phyloP scores from a whole-genome alignment of 2,888 invertebrate genomes.

The Serrognathus titanus region DNA sequence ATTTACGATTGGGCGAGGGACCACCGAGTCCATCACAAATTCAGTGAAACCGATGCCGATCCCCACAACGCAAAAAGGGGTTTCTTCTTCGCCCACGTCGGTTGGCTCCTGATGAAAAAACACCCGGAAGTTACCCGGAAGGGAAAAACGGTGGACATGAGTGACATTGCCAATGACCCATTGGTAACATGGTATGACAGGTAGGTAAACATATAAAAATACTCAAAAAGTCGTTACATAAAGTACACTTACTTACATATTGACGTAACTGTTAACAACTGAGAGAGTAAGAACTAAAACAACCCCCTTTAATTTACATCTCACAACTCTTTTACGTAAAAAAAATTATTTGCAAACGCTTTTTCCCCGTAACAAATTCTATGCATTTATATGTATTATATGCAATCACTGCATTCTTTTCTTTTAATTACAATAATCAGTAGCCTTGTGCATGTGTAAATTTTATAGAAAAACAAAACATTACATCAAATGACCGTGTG shows the following conservation, averaged over 20 bases:
- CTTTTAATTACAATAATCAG: background rate
- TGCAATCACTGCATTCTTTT: background rate
- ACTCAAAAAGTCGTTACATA: background rate
- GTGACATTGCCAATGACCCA: conserved; percentile 74
- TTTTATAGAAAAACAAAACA: too few relatives aligned
- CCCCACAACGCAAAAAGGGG: conserved; percentile 79
- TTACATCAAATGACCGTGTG: too few relatives aligned
- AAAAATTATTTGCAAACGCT: too few relatives aligned
- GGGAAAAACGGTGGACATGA: conserved; percentile 78
- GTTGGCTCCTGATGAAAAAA: conserved; percentile 88
- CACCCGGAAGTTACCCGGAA: conserved; percentile 79
- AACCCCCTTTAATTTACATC: too few relatives aligned
- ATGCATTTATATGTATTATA: too few relatives aligned
- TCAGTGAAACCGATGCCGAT: conserved; percentile 75
- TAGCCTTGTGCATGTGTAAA: too few relatives aligned
- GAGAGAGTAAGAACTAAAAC: too few relatives aligned
- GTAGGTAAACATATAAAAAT: conserved; percentile 46
- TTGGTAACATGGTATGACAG: conserved; percentile 75
- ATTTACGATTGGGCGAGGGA: conserved; percentile 73
- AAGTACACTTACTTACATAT: too few relatives aligned
- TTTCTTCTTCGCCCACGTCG: conserved; percentile 91
- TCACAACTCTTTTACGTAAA: too few relatives aligned
- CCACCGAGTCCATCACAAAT: conserved; percentile 74
- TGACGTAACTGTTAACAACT: too few relatives aligned
- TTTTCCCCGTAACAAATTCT: background rate